Conservation (phyloP, 64 coral and sea anemone genomes). For the Exaiptasia diaphana region DNA sequence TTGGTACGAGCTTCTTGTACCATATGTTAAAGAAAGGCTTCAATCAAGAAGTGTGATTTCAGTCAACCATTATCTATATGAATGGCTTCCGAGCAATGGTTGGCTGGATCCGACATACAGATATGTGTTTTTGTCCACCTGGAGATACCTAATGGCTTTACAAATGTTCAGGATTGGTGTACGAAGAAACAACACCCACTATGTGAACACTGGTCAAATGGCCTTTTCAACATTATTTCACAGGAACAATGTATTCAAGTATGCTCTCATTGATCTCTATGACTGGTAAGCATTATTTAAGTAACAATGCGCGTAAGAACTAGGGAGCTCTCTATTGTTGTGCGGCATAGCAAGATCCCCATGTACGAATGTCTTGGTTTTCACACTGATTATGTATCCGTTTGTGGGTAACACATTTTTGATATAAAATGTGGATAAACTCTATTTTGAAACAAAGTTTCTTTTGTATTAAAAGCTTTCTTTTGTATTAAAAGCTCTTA, state of each 20-base stretch:
- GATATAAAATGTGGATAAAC: no score
- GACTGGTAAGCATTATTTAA: slow-evolving; percentile 10
- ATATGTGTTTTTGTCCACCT: neutral
- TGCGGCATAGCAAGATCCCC: no score
- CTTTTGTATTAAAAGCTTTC: no score
- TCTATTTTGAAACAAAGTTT: no score
- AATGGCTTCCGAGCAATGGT: slow-evolving; percentile 7
- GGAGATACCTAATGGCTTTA: slow-evolving; percentile 28
- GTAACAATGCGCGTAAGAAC: neutral
- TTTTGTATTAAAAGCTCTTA: no score
- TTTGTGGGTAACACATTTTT: no score
- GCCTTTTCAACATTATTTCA: slow-evolving; percentile 31
- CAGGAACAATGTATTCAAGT: slow-evolving; percentile 1
- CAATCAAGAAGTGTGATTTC: neutral
- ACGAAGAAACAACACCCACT: slow-evolving; percentile 25
- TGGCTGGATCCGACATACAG: neutral
- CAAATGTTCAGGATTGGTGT: slow-evolving; percentile 37
- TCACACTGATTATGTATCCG: no score
- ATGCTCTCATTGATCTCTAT: slow-evolving; percentile 43
- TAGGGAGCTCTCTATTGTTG: neutral
- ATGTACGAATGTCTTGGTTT: no score
- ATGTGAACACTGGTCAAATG: slow-evolving; percentile 13
- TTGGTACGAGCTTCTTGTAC: slow-evolving; percentile 44
- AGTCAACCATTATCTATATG: slow-evolving; percentile 3
- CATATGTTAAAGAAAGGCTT: slow-evolving; percentile 39